A percentile compares a stretch with the other conserved stretches of the same genome.
Conservation (phyloP, 1,140 invertebrate genomes). For the Trachymyrmex cornetzi region DNA sequence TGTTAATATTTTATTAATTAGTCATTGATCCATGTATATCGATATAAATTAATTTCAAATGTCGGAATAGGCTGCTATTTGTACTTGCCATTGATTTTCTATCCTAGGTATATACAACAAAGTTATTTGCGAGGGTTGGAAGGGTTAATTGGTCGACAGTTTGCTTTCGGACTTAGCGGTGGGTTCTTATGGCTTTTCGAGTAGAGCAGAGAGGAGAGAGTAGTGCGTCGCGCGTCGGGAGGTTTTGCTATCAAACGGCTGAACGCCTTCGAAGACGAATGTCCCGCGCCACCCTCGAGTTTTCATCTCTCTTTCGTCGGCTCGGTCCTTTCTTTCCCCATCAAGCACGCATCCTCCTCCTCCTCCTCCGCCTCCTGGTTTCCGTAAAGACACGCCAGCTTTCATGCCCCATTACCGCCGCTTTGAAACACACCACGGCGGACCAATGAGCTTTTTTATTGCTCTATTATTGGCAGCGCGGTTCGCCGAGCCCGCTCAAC, state of each 20-base stretch:
- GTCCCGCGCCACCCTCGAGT: conserved; percentile 65
- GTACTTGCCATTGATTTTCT: not conserved
- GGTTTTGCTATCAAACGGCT: conserved; percentile 80
- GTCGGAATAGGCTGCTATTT: not conserved
- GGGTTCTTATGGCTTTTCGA: conserved; percentile 41
- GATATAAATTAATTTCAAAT: not conserved
- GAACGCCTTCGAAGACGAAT: conserved; percentile 80
- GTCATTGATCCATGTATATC: not conserved
- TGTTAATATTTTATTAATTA: conserved; percentile 4
- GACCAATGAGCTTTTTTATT: conserved; percentile 74
- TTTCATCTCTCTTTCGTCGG: conserved; percentile 60
- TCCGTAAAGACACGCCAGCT: conserved; percentile 62
- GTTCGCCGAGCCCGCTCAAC: conserved; percentile 19
- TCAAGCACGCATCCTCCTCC: conserved; percentile 31
- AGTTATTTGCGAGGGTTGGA: conserved; percentile 28
- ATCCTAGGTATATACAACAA: not conserved
- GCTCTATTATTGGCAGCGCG: conserved; percentile 75
- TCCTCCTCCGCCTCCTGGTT: conserved; percentile 63
- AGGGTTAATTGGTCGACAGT: conserved; percentile 30
- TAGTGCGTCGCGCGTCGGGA: conserved; percentile 39
- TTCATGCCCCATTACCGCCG: conserved; percentile 80
- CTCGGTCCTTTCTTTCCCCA: conserved; percentile 52
- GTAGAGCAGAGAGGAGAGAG: not conserved
- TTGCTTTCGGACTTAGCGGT: conserved; percentile 29
- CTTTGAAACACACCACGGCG: conserved; percentile 74